Percentiles rank a stretch among this genome's conserved stretches.
Evolutionary conservation across 2,888 invertebrate species (phyloP).

Genomic region (Eupithecia tripunctaria): DNA sequence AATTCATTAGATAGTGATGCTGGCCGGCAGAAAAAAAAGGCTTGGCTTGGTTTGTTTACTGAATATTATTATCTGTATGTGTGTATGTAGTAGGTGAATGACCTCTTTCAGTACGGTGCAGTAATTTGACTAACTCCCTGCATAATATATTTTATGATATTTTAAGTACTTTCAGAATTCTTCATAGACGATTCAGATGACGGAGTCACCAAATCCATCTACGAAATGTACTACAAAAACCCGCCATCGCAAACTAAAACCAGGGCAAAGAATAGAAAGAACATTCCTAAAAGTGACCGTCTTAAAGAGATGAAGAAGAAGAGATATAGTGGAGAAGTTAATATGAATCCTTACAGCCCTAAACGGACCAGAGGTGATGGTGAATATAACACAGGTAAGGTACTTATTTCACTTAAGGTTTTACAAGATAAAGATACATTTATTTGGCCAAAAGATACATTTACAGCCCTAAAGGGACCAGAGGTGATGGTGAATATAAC

Average conservation of each 20-base stretch:
- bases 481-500: slow-evolving; percentile 2
- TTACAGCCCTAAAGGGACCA: slow-evolving; percentile 10
- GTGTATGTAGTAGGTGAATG: too few relatives aligned
- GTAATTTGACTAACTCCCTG: too few relatives aligned
- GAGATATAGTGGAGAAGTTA: neutral
- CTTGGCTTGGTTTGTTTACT: too few relatives aligned
- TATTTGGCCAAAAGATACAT: too few relatives aligned
- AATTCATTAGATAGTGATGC: too few relatives aligned
- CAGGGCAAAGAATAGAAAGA: neutral
- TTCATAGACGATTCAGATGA: slow-evolving; percentile 60
- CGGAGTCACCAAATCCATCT: slow-evolving; percentile 73
- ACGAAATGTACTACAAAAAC: slow-evolving; percentile 74
- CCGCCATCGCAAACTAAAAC: slow-evolving; percentile 35
- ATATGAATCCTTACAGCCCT: neutral
- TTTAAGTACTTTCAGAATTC: slow-evolving; percentile 42
- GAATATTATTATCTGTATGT: too few relatives aligned
- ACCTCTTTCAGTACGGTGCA: too few relatives aligned
- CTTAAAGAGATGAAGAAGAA: neutral
- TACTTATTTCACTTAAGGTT: too few relatives aligned
- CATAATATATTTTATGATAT: too few relatives aligned
- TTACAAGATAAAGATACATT: too few relatives aligned
- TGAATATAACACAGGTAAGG: slow-evolving; percentile 4
- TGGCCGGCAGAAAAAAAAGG: too few relatives aligned
- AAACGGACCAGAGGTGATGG: slow-evolving; percentile 15
- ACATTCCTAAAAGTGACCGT: neutral